Evolutionary conservation across 2,113 vertebrate genomes (phyloP), one percentile per base, ranked within the genome.

Genomic region (Ceyx cyanopectus): DNA sequence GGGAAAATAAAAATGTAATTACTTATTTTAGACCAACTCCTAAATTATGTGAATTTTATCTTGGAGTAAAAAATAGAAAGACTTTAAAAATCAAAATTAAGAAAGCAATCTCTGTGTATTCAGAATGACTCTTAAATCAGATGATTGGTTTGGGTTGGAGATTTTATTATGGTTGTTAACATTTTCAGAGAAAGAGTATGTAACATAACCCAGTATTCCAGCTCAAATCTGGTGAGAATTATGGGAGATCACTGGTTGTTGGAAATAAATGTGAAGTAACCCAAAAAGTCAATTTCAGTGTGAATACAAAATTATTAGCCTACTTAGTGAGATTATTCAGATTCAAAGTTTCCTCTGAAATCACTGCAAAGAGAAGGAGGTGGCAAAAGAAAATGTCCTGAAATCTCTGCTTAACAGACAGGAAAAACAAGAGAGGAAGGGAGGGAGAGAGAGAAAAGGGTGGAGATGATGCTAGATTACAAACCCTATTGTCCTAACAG

Each of bases 191-290:
- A 53, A 85, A 73, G 79, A 23, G 9, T 19, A 54, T 12, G 17
- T n/a, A 90, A 89, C 88, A 65, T 50, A 91, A 60, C 10, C 4
- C 12, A 90, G 16, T n/a, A 30, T 57, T 81, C 9, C 21, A 29
- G 76, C 93, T 92, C 30, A 90, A 61, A 91, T n/a, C 53, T 69
- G 27, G 4, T 87, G 51, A 76, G 17, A 93, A 94, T 96, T 94
- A 68, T 16, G n/a, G 40, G 32, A 91, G 79, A 76, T 76, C 12
- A 78, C 40, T 87, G 18, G 45, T 72, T 94, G 89, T 48, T 60
- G 51, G 30, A 74, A 96, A 69, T 63, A 75, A 96, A 94, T 62
- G 82, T 77, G 14, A 74, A 78, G 37, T 50, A 81, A 92, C 20
- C 90, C 41, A 40, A 40, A 91, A 91, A 67, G 43, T 10, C 43